phyloP scores from a whole-genome alignment of 2,113 vertebrate genomes.

The Upupa epops region DNA sequence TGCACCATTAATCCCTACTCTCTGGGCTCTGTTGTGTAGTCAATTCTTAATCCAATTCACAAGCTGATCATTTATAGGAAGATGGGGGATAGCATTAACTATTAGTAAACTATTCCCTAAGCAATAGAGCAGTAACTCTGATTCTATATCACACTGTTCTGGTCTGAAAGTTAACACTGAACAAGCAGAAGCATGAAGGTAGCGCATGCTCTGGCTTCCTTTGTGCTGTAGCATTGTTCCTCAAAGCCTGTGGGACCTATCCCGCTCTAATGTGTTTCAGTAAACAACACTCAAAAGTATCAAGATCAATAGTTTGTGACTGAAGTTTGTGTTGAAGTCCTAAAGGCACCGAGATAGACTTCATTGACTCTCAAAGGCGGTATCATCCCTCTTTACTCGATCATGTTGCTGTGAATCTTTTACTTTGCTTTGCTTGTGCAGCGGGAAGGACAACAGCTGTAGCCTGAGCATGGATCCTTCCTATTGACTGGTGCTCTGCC shows the following conservation, averaged over 20 bases:
- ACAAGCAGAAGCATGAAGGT: not conserved
- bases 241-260: not conserved
- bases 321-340: not conserved
- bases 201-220: not conserved
- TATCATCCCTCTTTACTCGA: not conserved
- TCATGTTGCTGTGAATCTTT: not conserved
- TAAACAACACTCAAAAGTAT: too few species aligned
- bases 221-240: not conserved
- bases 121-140: not conserved
- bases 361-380: not conserved
- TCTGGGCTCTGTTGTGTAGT: too few species aligned
- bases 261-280: not conserved
- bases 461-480: not conserved
- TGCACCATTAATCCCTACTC: too few species aligned
- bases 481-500: not conserved
- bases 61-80: not conserved
- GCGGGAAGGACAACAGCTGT: not conserved
- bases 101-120: not conserved
- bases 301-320: not conserved
- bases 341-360: not conserved
- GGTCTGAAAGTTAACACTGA: not conserved
- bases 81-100: not conserved
- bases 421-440: not conserved
- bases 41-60: too few species aligned
- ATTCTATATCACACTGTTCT: not conserved